Conservation (phyloP, 2,888 invertebrate genomes). For the Harpagoxenus sublaevis region DNA sequence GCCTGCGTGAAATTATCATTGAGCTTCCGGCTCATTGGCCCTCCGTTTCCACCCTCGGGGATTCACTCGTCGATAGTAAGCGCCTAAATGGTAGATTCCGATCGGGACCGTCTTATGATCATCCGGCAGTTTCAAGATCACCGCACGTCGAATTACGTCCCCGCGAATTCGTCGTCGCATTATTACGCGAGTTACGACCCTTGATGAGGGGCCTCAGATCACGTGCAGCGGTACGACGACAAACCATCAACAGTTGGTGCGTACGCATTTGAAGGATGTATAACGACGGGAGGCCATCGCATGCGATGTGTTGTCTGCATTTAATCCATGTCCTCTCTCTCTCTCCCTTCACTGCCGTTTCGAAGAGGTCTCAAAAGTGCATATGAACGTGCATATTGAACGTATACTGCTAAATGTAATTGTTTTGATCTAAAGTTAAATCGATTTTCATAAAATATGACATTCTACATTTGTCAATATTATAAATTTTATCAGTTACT, state of each 20-base stretch:
- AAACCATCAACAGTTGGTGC: constrained; percentile 73
- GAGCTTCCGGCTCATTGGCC: constrained; percentile 72
- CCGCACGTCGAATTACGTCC: constrained; percentile 78
- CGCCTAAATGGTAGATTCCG: constrained; percentile 74
- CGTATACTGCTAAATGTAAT: background rate
- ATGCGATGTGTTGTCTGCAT: constrained; percentile 58
- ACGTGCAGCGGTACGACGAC: constrained; percentile 74
- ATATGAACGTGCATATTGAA: background rate
- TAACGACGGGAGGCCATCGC: constrained; percentile 61
- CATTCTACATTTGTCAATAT: background rate
- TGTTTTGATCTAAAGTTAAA: background rate
- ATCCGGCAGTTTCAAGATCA: constrained; percentile 80
- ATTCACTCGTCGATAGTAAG: constrained; percentile 73
- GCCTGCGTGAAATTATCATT: constrained; percentile 64
- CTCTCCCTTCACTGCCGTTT: background rate
- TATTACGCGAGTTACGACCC: constrained; percentile 83
- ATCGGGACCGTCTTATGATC: constrained; percentile 81
- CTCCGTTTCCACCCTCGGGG: constrained; percentile 51
- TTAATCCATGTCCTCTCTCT: constrained; percentile 30
- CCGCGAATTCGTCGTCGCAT: constrained; percentile 79
- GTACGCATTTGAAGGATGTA: constrained; percentile 69
- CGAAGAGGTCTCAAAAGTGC: constrained; percentile 1
- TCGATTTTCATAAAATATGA: background rate
- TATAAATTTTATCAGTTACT: background rate
- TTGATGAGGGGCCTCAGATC: constrained; percentile 82